Evolutionary conservation across 1,140 invertebrate species (phyloP).

Genomic region (Heliconius congener): DNA sequence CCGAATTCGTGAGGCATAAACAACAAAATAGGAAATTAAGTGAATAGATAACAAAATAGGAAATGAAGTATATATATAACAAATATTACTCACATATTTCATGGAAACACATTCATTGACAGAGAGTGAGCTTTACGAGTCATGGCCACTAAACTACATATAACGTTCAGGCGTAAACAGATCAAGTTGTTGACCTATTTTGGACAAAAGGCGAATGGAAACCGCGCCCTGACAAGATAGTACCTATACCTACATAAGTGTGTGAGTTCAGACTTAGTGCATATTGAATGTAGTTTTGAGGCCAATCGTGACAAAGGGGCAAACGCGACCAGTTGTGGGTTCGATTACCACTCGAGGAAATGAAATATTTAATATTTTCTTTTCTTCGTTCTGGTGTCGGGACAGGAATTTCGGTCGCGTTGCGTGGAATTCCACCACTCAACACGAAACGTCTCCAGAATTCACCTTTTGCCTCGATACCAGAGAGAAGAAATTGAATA

Average conservation of each 20-base stretch:
- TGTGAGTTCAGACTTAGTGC: neutral
- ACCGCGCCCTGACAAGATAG: conserved; percentile 7
- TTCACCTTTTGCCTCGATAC: too few species aligned
- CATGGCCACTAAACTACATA: conserved; percentile 4
- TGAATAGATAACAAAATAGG: neutral
- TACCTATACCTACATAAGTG: neutral
- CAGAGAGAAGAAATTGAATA: too few species aligned
- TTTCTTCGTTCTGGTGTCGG: too few species aligned
- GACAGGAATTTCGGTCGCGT: too few species aligned
- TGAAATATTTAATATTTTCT: too few species aligned
- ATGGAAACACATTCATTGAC: neutral
- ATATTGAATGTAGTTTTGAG: neutral
- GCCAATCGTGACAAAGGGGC: too few species aligned
- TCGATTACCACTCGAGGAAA: too few species aligned
- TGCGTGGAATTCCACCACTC: too few species aligned
- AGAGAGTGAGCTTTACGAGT: neutral
- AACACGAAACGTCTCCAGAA: too few species aligned
- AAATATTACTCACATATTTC: neutral
- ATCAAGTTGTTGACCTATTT: conserved; percentile 12
- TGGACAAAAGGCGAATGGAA: conserved; percentile 6
- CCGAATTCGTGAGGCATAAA: too few species aligned
- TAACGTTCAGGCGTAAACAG: conserved; percentile 9
- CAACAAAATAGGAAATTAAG: too few species aligned
- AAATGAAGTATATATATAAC: neutral
- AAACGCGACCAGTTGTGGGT: too few species aligned